These are phyloP conservation scores for Bruchidius siliquastri DNA, from an alignment of 2,888 invertebrate species.

Conservation along the genomic window DNA sequence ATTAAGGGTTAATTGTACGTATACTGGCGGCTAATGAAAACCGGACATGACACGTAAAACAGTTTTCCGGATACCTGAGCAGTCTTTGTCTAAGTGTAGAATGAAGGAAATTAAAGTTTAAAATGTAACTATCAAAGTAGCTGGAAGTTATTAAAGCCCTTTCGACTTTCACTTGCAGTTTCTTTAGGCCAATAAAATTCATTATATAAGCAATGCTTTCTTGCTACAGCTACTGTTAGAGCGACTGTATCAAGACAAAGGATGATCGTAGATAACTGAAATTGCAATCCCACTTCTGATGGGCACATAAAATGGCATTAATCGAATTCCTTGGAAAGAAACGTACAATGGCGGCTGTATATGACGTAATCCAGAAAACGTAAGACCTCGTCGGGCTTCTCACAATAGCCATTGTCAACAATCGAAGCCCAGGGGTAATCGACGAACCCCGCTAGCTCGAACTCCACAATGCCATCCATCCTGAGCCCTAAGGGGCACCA, in stretches of 20 bases:
- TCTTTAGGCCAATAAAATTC: not conserved
- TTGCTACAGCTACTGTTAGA: too few species aligned
- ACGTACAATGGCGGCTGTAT: not conserved
- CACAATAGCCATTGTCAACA: slow-evolving; percentile 40
- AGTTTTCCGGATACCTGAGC: too few species aligned
- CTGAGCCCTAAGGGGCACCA: slow-evolving; percentile 12
- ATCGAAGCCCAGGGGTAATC: slow-evolving; percentile 45
- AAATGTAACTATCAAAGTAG: too few species aligned
- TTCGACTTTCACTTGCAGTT: too few species aligned
- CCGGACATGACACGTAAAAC: too few species aligned
- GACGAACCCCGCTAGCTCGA: slow-evolving; percentile 10
- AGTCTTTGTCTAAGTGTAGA: too few species aligned
- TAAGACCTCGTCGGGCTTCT: slow-evolving; percentile 1
- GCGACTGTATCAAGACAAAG: not conserved
- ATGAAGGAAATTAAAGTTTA: too few species aligned
- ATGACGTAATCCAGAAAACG: not conserved
- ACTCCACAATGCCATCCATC: slow-evolving; percentile 41
- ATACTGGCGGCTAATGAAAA: too few species aligned
- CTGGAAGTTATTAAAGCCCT: too few species aligned
- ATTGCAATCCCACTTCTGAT: not conserved
- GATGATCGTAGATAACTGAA: not conserved
- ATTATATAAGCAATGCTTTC: not conserved
- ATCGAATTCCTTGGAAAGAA: not conserved
- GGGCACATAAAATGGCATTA: not conserved
- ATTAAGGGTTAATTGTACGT: too few species aligned